Conservation (phyloP, 2,797 vertebrate genomes). For the Hypotaenidia okinawae region DNA sequence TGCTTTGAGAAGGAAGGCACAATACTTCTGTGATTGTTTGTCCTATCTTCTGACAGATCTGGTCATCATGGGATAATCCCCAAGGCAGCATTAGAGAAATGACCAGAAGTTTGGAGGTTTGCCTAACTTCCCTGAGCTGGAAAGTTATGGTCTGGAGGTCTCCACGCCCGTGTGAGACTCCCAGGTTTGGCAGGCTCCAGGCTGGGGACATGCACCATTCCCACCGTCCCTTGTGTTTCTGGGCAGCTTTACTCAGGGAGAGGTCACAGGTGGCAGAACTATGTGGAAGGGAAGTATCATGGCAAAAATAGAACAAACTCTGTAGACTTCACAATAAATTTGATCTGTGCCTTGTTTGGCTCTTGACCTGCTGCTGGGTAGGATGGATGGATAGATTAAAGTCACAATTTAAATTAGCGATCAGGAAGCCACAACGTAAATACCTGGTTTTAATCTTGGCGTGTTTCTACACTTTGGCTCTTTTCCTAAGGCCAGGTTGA, state of each 20-base stretch:
- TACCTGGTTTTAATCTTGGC: background rate
- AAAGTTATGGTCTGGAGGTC: background rate
- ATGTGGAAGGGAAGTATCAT: background rate
- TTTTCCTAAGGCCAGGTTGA: background rate
- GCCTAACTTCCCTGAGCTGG: background rate
- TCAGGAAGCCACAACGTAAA: background rate
- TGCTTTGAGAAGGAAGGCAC: background rate
- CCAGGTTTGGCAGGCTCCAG: background rate
- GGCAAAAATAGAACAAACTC: background rate
- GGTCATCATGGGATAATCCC: rapidly evolving
- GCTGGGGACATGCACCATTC: background rate
- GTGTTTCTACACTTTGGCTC: background rate
- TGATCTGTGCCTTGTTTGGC: background rate
- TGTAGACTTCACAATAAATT: background rate
- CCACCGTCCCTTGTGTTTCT: background rate
- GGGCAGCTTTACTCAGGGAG: background rate
- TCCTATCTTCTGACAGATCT: background rate
- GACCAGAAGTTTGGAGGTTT: background rate
- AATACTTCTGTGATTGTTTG: background rate
- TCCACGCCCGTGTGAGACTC: background rate
- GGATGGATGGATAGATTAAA: background rate
- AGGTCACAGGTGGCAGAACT: background rate
- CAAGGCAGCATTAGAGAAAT: background rate
- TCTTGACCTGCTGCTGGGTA: background rate
- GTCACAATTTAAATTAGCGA: background rate